Evolutionary conservation across 2,797 vertebrate species (phyloP), one percentile per base, ranked within the genome.

Genomic region (Myoxocephalus aenaeus): DNA sequence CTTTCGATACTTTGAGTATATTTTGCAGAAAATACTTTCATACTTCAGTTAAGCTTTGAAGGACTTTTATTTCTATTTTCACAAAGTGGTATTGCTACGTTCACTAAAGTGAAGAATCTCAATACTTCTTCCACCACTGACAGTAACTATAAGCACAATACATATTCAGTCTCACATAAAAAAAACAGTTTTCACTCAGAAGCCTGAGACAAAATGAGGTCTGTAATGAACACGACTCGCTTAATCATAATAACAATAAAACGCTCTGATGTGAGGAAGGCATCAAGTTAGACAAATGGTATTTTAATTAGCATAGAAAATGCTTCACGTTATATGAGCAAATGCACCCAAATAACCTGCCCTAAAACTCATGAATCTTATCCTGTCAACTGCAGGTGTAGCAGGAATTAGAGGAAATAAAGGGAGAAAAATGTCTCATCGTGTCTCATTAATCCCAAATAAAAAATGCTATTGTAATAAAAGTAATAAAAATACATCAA

Each of bases 201-300:
- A 64, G 56, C 20, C 15, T 57, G 27, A 73, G 58, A 73, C 70
- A 6, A 73, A 73, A 77, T 78, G 20, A 38, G 50, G 20, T 57
- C 51, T 25, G 11, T 74, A 61, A 79, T 64, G 57, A 79, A 51
- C 48, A 58, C 58, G 51, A 61, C 32, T 71, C 9, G 1, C n/a
- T 77, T 75, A n/a, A 70, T 76, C 68, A 65, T 68, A 36, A 51
- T 69, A 74, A 73, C 57, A 83, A 70, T 57, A 67, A 86, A 72
- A 64, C 13, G 56, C 80, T 73, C 27, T 58, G 36, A 77, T 62
- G 36, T 62, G 57, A 77, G 22, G 62, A 70, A 65, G 29, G 32
- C 61, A 27, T 82, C 51, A 57, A 65, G 53, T 68, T 53, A 51
- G 73, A 59, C 20, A 54, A 83, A 73, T 77, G 29, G 14, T 36